Base-by-base conservation (phyloP, 92 coral and sea anemone genomes). In the Epizoanthus rinbou region DNA sequence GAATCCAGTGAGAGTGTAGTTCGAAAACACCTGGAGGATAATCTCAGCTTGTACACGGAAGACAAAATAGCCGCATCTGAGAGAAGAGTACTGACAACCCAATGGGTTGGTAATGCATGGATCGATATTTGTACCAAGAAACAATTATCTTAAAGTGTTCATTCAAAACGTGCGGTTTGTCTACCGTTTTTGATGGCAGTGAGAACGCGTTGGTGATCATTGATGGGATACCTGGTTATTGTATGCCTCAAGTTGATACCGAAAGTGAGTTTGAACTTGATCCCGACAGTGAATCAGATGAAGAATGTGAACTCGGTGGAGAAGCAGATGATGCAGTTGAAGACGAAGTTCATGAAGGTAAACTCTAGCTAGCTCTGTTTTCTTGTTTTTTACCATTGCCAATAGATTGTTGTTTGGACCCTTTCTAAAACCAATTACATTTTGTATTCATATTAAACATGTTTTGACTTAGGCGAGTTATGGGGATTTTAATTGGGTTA, bases 31-130 rank as follows among this genome's bases (percentile, higher is more conserved):
- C 76, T 85, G n/a, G 57, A 67, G 9, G 88, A 85, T 64, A 75
- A 85, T 66, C 84, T 85, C 41, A 58, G 69, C 28, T 2, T 71
- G 54, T 85, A 75, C 62, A 58, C 45, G 45, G 88, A 85, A 74
- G 64, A 84, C 65, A 75, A 85, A 65, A 64, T 74, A 64, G 3
- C 87, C 4, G 87, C 87, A 8, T 85, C 79, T n/a, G 88, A 85
- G 69, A 69, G 78, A 24, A 57, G 88, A 52, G 88, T 85, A 41
- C 84, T 76, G 66, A 65, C 72, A 39, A 85, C 88, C 60, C 76
- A 76, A 57, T 85, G 88, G 83, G 88, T 85, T 39, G 84, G 76
- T 64, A 85, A 76, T 63, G 84, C 76, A 71, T 75, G 88, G 88
- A 78, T 57, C 58, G 69, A 85, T 22, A 41, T 67, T 69, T 66